Evolutionary conservation across 2,113 vertebrate genomes (phyloP).

Genomic region (Jacana jacana): DNA sequence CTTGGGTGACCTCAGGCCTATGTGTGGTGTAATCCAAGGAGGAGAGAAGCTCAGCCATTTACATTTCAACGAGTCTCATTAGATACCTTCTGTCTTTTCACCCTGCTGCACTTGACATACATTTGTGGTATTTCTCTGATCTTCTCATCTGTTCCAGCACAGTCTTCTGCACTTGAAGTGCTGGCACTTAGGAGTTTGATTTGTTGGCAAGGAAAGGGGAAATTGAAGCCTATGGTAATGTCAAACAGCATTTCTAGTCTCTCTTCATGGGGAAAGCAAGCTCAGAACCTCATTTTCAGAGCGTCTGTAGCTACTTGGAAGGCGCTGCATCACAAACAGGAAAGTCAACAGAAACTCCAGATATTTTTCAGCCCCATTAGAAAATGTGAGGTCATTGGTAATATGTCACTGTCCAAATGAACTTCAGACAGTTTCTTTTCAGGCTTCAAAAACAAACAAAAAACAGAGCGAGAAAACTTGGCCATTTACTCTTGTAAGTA

Average conservation of each 20-base stretch:
- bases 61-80: neutral
- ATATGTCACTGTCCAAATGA: neutral
- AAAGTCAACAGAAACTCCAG: neutral
- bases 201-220: slow-evolving; percentile 7
- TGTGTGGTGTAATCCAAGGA: neutral
- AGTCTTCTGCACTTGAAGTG: neutral
- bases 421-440: neutral
- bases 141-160: neutral
- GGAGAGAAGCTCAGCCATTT: neutral
- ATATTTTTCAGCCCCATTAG: neutral
- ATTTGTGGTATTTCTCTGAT: neutral
- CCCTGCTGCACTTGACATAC: neutral
- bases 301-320: neutral
- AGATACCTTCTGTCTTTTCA: slow-evolving; percentile 47
- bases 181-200: neutral
- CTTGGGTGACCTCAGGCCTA: neutral
- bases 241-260: neutral
- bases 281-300: neutral
- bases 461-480: neutral
- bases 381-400: neutral
- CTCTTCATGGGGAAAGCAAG: neutral
- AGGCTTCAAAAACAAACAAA: neutral
- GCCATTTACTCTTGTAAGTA: neutral
- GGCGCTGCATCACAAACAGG: neutral
- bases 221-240: neutral